Evolutionary conservation across 2,797 vertebrate species (phyloP).

Genomic region (Glyptemys insculpta): DNA sequence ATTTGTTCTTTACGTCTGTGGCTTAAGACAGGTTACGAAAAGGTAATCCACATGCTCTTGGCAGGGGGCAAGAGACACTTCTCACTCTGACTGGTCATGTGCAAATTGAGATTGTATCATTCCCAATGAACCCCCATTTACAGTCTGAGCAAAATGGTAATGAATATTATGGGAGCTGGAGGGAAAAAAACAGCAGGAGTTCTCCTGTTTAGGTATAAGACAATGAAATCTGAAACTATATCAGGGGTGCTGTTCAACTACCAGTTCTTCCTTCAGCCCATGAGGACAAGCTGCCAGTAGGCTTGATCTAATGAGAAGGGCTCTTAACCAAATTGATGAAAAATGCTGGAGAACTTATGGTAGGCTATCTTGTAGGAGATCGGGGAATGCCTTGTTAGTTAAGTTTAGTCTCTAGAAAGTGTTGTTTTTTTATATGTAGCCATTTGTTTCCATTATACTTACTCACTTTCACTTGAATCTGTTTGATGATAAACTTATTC

Average conservation of each 20-base stretch:
- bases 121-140: not conserved
- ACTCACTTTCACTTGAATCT: not conserved
- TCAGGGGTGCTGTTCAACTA: not conserved
- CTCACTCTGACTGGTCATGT: no score
- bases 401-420: not conserved
- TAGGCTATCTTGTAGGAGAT: not conserved
- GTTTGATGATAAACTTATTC: not conserved
- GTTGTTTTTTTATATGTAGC: not conserved
- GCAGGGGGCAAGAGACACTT: no score
- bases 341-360: not conserved
- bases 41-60: no score
- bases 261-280: not conserved
- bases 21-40: no score
- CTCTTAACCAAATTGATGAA: not conserved
- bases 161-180: not conserved
- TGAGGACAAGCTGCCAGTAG: not conserved
- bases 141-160: not conserved
- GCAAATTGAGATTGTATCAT: no score
- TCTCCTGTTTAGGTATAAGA: not conserved
- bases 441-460: not conserved
- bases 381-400: not conserved
- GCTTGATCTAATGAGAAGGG: not conserved
- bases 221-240: not conserved
- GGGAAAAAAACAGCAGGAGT: not conserved
- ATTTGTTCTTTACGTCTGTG: no score